These are phyloP conservation scores for Thomomys bottae DNA, from an alignment of 2,113 vertebrate species.

Conservation along the genomic window DNA sequence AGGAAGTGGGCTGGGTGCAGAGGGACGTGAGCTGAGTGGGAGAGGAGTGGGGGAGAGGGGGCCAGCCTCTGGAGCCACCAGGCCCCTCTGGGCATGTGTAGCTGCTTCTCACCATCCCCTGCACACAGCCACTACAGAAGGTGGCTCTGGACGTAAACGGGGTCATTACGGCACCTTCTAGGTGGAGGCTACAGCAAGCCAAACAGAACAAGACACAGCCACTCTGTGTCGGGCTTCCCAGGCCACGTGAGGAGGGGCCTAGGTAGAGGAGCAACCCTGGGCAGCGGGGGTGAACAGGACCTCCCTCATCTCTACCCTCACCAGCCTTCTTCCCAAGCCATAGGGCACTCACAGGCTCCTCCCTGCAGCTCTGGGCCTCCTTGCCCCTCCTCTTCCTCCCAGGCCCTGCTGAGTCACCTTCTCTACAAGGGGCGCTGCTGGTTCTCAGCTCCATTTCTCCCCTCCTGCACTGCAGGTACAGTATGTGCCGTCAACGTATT, in stretches of 20 bases:
- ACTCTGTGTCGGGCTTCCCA: accelerated
- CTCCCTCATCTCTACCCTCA: no score
- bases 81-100: accelerated
- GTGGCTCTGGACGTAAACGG: not conserved
- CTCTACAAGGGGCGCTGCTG: not conserved
- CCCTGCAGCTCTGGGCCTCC: not conserved
- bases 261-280: not conserved
- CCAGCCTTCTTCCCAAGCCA: no score
- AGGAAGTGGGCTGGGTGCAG: not conserved
- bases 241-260: not conserved
- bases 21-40: not conserved
- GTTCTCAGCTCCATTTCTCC: not conserved
- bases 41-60: not conserved
- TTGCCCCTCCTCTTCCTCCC: not conserved
- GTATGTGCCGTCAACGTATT: accelerated
- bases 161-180: no score
- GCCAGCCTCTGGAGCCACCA: not conserved
- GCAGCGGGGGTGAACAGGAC: not conserved
- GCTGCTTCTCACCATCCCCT: not conserved
- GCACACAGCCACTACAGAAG: not conserved
- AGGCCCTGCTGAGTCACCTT: not conserved
- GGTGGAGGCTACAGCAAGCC: not conserved
- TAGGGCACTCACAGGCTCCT: not conserved
- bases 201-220: not conserved
- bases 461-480: not conserved